Evolutionary conservation across 2,888 invertebrate genomes (phyloP).

Genomic region (Eupithecia abbreviata): DNA sequence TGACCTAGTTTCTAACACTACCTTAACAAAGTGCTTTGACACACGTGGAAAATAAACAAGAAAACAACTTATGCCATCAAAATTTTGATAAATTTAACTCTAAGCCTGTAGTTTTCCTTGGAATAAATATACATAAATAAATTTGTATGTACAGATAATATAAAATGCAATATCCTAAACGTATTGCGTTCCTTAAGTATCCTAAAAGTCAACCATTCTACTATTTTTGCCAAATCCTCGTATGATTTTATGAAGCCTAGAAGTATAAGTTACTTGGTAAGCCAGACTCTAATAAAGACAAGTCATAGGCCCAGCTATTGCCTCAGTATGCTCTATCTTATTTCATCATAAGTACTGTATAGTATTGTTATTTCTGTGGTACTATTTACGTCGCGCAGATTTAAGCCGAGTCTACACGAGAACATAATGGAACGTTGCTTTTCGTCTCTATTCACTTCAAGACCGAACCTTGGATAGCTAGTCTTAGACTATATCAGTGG

Average conservation of each 20-base stretch:
- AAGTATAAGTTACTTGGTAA: constrained; percentile 2
- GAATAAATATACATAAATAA: too few relatives aligned
- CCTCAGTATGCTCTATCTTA: constrained; percentile 5
- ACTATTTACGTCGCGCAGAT: constrained; percentile 23
- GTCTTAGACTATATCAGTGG: too few relatives aligned
- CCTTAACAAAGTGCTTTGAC: background rate
- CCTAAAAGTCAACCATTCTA: background rate
- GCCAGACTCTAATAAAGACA: constrained; percentile 9
- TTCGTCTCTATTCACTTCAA: background rate
- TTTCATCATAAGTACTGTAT: constrained; percentile 6
- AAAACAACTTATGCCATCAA: background rate
- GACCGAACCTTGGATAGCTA: too few relatives aligned
- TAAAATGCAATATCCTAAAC: background rate
- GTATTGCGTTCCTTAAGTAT: background rate
- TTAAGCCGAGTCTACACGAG: background rate
- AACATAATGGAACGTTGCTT: background rate
- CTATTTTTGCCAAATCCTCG: background rate
- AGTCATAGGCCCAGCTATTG: background rate
- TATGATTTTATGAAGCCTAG: constrained; percentile 6
- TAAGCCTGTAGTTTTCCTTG: too few relatives aligned
- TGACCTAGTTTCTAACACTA: background rate
- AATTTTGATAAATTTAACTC: background rate
- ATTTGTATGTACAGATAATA: background rate
- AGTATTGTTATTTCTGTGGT: too few relatives aligned
- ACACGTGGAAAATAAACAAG: background rate